These are phyloP conservation scores for Poecile atricapillus DNA, from an alignment of 2,113 vertebrate genomes.

Conservation along the genomic window DNA sequence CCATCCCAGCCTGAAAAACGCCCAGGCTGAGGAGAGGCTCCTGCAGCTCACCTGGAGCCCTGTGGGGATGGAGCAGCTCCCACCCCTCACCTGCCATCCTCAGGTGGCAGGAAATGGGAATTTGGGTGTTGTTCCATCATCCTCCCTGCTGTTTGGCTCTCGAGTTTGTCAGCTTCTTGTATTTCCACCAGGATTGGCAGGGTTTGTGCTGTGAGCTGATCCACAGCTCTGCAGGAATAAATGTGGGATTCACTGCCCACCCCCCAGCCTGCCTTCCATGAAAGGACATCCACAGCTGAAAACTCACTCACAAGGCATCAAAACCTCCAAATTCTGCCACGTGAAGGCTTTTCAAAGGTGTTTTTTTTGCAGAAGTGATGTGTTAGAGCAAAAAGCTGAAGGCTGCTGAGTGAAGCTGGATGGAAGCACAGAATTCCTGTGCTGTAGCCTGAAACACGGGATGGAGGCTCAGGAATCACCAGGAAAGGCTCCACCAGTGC, in stretches of 20 bases:
- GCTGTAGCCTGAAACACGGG: rapidly evolving
- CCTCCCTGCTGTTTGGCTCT: neutral
- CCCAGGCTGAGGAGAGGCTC: rapidly evolving
- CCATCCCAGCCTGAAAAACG: rapidly evolving
- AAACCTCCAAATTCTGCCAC: neutral
- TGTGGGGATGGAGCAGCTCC: neutral
- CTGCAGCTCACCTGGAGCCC: neutral
- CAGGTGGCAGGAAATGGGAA: neutral
- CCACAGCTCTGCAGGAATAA: neutral
- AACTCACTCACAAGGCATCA: neutral
- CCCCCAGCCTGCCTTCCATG: rapidly evolving
- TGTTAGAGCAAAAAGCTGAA: neutral
- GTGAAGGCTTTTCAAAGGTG: rapidly evolving
- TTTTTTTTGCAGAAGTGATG: neutral
- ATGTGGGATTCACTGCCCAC: rapidly evolving
- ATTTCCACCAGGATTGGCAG: neutral
- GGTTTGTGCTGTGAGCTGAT: neutral
- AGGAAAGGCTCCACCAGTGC: neutral
- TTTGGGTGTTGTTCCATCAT: neutral
- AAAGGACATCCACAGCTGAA: neutral
- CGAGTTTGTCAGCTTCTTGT: neutral
- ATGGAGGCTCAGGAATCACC: neutral
- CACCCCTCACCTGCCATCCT: neutral
- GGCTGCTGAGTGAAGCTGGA: neutral
- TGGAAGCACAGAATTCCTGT: neutral